phyloP scores from a whole-genome alignment of 2,797 vertebrate species.

The Acestrorhynchus altus region DNA sequence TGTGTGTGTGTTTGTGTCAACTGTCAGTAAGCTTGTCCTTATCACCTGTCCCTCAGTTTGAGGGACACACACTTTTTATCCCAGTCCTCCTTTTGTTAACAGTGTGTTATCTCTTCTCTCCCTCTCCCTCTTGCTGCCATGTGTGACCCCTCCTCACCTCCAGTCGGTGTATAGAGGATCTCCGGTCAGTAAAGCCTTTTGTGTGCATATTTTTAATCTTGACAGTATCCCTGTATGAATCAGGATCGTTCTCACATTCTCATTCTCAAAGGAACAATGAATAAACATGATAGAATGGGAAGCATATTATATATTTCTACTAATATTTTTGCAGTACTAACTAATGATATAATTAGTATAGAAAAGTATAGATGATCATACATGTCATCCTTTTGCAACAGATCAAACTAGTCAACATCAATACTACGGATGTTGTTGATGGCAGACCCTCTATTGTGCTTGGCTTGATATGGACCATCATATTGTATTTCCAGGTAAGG shows the following conservation, averaged over 20 bases:
- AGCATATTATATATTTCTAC: background rate
- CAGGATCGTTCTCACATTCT: background rate
- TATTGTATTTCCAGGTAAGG: constrained; percentile 96
- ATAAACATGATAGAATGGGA: constrained; percentile 33
- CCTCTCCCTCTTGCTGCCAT: constrained; percentile 67
- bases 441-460: constrained; percentile 94
- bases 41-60: constrained; percentile 43
- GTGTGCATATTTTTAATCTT: constrained; percentile 43
- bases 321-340: no score
- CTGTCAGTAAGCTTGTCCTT: constrained; percentile 58
- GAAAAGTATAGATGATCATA: no score
- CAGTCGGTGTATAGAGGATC: constrained; percentile 98
- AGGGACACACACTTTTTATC: constrained; percentile 5
- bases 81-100: constrained; percentile 38
- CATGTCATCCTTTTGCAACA: constrained; percentile 65
- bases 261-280: background rate
- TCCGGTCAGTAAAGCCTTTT: constrained; percentile 88
- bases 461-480: constrained; percentile 96
- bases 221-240: constrained; percentile 44
- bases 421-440: constrained; percentile 96
- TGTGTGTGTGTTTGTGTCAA: no score
- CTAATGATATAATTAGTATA: no score
- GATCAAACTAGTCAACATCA: constrained; percentile 99
- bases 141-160: constrained; percentile 62
- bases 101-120: constrained; percentile 54